Conservation (phyloP, 2,888 invertebrate genomes). For the Dilophus febrilis region DNA sequence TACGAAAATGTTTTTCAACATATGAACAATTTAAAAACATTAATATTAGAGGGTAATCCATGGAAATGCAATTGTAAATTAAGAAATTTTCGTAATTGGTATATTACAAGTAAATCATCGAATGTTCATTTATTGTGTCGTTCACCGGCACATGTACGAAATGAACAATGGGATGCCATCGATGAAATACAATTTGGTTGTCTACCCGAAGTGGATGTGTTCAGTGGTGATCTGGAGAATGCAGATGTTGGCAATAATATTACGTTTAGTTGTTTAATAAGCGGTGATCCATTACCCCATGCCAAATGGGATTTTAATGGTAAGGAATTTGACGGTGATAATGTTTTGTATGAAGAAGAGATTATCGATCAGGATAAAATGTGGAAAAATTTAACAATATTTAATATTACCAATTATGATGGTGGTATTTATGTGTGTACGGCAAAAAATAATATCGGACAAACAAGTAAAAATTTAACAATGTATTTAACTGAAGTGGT, state of each 20-base stretch:
- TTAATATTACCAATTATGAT: constrained; percentile 63
- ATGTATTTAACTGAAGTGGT: constrained; percentile 50
- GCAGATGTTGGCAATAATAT: constrained; percentile 71
- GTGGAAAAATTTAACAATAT: constrained; percentile 71
- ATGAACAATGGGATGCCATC: constrained; percentile 60
- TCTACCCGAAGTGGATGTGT: constrained; percentile 52
- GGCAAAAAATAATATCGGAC: constrained; percentile 29
- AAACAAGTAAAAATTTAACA: constrained; percentile 35
- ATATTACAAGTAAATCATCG: constrained; percentile 59
- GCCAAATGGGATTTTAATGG: constrained; percentile 73
- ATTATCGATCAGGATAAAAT: constrained; percentile 22
- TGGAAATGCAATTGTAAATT: constrained; percentile 83
- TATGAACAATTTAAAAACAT: constrained; percentile 59
- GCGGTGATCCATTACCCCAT: constrained; percentile 68
- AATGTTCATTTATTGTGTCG: constrained; percentile 57
- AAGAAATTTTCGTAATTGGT: constrained; percentile 69
- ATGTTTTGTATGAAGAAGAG: constrained; percentile 32
- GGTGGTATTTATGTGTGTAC: constrained; percentile 70
- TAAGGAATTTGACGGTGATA: constrained; percentile 33
- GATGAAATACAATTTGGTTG: constrained; percentile 65
- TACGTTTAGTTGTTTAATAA: constrained; percentile 63
- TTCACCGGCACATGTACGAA: constrained; percentile 50
- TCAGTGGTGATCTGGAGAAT: constrained; percentile 36
- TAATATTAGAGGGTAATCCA: constrained; percentile 68
- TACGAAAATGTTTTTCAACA: constrained; percentile 50